Conservation (phyloP, 2,888 invertebrate species). For the Invenusta paracnida region DNA sequence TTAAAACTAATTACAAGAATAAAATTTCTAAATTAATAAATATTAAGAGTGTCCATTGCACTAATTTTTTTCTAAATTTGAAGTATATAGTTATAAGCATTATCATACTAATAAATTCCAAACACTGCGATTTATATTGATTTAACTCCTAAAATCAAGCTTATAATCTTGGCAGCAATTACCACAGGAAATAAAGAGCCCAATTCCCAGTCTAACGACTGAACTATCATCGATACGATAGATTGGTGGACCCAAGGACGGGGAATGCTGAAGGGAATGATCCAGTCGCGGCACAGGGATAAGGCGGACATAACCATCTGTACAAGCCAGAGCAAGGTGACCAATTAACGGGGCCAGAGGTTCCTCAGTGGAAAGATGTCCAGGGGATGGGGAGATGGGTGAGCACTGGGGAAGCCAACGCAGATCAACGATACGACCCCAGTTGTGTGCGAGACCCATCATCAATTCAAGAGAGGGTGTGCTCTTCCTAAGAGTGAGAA, state of each 20-base stretch:
- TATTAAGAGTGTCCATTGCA: no score
- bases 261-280: not conserved
- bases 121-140: no score
- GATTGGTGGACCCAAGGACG: not conserved
- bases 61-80: no score
- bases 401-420: not conserved
- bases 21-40: no score
- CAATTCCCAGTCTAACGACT: not conserved
- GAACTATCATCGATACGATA: not conserved
- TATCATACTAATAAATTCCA: no score
- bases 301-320: not conserved
- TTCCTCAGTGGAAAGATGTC: not conserved
- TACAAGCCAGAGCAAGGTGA: not conserved
- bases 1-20: no score
- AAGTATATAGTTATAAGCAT: no score
- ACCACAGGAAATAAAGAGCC: not conserved
- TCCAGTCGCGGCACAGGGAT: not conserved
- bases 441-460: conserved; percentile 10
- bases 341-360: not conserved
- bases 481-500: no score
- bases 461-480: not conserved
- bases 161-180: no score
- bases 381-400: not conserved
- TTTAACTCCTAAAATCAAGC: no score
- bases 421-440: not conserved